Base-by-base conservation (phyloP, 2,113 vertebrate genomes). In the Psettodes erumei region DNA sequence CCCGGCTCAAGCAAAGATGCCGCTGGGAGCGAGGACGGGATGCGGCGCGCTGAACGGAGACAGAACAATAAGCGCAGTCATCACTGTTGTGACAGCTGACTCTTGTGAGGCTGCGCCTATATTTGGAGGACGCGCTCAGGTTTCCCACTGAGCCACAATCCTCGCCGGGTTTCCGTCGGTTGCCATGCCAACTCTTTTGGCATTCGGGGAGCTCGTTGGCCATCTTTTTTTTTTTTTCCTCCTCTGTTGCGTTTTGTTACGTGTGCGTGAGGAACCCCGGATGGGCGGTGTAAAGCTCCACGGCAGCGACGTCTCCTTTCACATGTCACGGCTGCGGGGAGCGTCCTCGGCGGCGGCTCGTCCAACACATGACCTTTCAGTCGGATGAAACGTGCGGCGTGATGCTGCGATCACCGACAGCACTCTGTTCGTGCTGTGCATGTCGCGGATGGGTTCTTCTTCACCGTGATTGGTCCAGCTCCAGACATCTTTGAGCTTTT, bases 111-210 rank as follows among this genome's bases (percentile, higher is more conserved):
- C 30, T 21, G 8, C 21, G n/a, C 8, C 21, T 8, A 38, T 38
- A 32, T 64, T 58, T 67, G 38, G 32, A 19, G 18, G 2, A 10
- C 18, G 12, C 19, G 53, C 51, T 16, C 43, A 62, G 48, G 54
- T 71, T 77, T 71, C 65, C 76, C 53, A 55, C 65, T 65, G 59
- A 30, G 65, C 19, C 60, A 48, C 16, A 68, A 28, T 47, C 48
- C 23, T 59, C 6, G 4, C 58, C 38, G n/a, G 54, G 32, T 15
- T 72, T 19, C 32, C n/a, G 37, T 5, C 37, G 38, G 76, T 79
- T 79, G 61, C 71, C 64, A 79, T 80, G 76, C 68, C 76, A 80
- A 83, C 76, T 58, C 53, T 61, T 30, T 33, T 7, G 28, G 19
- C 51, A 61, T 61, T 33, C 13, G 45, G n/a, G 13, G 27, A 50